Evolutionary conservation across 1,140 invertebrate genomes (phyloP).

Genomic region (Pseudomyrmex pallidus): DNA sequence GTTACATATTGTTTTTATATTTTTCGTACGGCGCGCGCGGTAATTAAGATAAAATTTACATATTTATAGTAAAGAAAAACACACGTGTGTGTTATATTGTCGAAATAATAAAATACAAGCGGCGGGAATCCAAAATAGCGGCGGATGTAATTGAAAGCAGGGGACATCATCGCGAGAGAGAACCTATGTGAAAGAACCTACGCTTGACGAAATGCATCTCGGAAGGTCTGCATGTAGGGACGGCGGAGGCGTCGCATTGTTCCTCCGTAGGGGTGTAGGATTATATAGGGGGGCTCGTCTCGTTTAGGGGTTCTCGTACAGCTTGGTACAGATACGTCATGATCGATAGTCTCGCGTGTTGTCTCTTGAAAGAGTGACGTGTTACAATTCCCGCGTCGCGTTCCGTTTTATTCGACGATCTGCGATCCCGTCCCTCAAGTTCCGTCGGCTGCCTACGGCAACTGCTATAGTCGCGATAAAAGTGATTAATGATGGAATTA

Average conservation of each 20-base stretch:
- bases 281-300: constrained; percentile 76
- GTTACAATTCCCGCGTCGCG: constrained; percentile 46
- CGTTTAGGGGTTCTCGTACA: constrained; percentile 74
- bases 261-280: constrained; percentile 77
- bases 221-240: constrained; percentile 69
- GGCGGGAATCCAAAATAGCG: neutral
- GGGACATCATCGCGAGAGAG: constrained; percentile 38
- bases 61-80: neutral
- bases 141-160: constrained; percentile 58
- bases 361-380: constrained; percentile 75
- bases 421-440: constrained; percentile 22
- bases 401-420: constrained; percentile 30
- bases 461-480: neutral
- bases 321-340: constrained; percentile 77
- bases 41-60: neutral
- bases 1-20: neutral
- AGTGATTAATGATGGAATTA: neutral
- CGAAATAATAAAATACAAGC: constrained; percentile 21
- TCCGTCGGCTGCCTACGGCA: constrained; percentile 1
- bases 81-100: neutral
- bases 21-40: too few relatives aligned
- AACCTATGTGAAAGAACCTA: constrained; percentile 52
- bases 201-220: constrained; percentile 77
- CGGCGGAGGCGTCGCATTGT: constrained; percentile 78
- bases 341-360: constrained; percentile 80